Percentiles rank a stretch among this genome's conserved stretches.
Conservation (phyloP, 2,797 vertebrate species). For the Scleropages formosus region DNA sequence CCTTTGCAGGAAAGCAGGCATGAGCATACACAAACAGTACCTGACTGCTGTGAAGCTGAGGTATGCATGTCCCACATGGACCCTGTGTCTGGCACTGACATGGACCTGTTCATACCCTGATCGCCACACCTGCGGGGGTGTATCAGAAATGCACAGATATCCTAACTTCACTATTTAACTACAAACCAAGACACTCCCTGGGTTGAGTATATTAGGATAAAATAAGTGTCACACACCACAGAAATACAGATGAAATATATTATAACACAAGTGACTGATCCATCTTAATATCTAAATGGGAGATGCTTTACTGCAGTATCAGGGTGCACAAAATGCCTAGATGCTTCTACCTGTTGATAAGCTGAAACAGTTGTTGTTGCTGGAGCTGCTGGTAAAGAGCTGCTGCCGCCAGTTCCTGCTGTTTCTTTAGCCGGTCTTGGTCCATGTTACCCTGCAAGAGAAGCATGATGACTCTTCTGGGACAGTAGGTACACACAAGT, state of each 20-base stretch:
- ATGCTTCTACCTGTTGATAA: constrained; percentile 76
- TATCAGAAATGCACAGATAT: background rate
- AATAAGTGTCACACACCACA: too few relatives aligned
- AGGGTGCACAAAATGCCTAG: too few relatives aligned
- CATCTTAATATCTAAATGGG: too few relatives aligned
- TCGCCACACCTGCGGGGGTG: constrained; percentile 75
- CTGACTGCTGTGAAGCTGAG: constrained; percentile 86
- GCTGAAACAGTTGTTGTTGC: constrained; percentile 86
- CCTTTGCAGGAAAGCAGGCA: background rate
- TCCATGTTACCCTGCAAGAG: constrained; percentile 78
- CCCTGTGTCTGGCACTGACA: constrained; percentile 93
- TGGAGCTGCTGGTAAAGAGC: constrained; percentile 87
- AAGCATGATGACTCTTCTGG: background rate
- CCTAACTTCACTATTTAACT: background rate
- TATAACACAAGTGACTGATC: too few relatives aligned
- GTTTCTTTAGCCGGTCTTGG: constrained; percentile 87
- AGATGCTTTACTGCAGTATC: too few relatives aligned
- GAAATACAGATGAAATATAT: too few relatives aligned
- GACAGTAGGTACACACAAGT: too few relatives aligned
- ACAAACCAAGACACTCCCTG: too few relatives aligned
- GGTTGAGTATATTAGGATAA: too few relatives aligned
- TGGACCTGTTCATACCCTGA: constrained; percentile 85
- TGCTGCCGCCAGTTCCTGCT: constrained; percentile 79
- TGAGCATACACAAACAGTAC: constrained; percentile 28
- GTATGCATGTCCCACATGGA: constrained; percentile 95